phyloP scores from a whole-genome alignment of 2,888 invertebrate species.

The Netelia virgata region DNA sequence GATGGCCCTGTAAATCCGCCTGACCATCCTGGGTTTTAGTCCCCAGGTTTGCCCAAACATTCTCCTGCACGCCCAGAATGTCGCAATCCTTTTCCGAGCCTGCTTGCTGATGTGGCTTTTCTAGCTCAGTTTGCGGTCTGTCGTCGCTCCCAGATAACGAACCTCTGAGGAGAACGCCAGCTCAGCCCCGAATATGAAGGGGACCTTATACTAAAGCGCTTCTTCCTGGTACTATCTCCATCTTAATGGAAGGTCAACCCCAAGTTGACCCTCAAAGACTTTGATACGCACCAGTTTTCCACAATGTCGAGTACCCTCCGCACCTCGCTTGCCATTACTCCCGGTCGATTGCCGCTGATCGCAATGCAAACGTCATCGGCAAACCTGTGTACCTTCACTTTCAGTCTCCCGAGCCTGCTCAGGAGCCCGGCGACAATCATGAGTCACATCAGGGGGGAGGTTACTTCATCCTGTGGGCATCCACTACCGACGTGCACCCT shows the following conservation, averaged over 20 bases:
- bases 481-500: slow-evolving; percentile 33
- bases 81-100: slow-evolving; percentile 33
- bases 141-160: slow-evolving; percentile 12
- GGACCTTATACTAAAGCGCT: neutral
- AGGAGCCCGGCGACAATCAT: slow-evolving; percentile 57
- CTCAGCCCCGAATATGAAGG: slow-evolving; percentile 3
- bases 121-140: slow-evolving; percentile 25
- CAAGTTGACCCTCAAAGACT: slow-evolving; percentile 53
- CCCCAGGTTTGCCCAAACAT: slow-evolving; percentile 62
- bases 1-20: slow-evolving; percentile 65
- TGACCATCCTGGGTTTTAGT: slow-evolving; percentile 58
- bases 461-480: slow-evolving; percentile 50
- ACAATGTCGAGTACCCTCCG: no score
- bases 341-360: slow-evolving; percentile 31
- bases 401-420: slow-evolving; percentile 9
- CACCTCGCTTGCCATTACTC: slow-evolving; percentile 22
- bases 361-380: slow-evolving; percentile 53
- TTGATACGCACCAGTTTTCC: slow-evolving; percentile 37
- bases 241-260: slow-evolving; percentile 54
- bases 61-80: slow-evolving; percentile 50
- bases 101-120: slow-evolving; percentile 31
- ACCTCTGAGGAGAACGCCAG: slow-evolving; percentile 8
- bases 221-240: slow-evolving; percentile 47
- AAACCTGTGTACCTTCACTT: slow-evolving; percentile 32
- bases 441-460: slow-evolving; percentile 57